Conservation (phyloP, 1,140 invertebrate species). For the Aphidius ervi region DNA sequence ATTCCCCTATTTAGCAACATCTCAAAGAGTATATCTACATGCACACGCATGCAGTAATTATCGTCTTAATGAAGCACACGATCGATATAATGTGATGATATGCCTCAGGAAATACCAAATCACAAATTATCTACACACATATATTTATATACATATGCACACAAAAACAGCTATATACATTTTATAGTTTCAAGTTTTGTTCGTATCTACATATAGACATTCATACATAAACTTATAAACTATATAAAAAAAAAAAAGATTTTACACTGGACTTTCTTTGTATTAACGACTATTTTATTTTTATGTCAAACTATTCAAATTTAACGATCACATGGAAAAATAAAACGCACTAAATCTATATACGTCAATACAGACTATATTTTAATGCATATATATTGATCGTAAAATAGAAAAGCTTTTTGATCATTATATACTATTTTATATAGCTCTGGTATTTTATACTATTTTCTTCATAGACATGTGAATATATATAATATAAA, state of each 20-base stretch:
- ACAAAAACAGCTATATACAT: neutral
- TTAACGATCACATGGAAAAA: slow-evolving; percentile 1
- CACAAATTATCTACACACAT: neutral
- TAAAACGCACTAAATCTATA: too few relatives aligned
- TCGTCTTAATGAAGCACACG: slow-evolving; percentile 8
- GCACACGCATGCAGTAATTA: slow-evolving; percentile 14
- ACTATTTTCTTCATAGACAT: too few relatives aligned
- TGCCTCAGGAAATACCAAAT: slow-evolving; percentile 1
- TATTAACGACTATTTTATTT: slow-evolving; percentile 7
- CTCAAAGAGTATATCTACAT: neutral
- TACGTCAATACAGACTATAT: too few relatives aligned
- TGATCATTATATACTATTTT: too few relatives aligned
- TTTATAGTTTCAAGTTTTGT: neutral
- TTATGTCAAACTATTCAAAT: slow-evolving; percentile 14
- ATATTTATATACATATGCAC: neutral
- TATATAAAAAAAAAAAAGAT: neutral
- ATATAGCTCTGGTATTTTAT: too few relatives aligned
- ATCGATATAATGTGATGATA: slow-evolving; percentile 1
- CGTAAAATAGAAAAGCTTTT: too few relatives aligned
- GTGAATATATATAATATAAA: too few relatives aligned
- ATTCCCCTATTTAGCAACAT: neutral
- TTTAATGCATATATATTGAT: too few relatives aligned
- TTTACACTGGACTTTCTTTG: neutral
- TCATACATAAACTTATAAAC: slow-evolving; percentile 2
- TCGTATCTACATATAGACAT: too few relatives aligned